Conservation (phyloP, 2,113 vertebrate species). For the Halichoeres trimaculatus region DNA sequence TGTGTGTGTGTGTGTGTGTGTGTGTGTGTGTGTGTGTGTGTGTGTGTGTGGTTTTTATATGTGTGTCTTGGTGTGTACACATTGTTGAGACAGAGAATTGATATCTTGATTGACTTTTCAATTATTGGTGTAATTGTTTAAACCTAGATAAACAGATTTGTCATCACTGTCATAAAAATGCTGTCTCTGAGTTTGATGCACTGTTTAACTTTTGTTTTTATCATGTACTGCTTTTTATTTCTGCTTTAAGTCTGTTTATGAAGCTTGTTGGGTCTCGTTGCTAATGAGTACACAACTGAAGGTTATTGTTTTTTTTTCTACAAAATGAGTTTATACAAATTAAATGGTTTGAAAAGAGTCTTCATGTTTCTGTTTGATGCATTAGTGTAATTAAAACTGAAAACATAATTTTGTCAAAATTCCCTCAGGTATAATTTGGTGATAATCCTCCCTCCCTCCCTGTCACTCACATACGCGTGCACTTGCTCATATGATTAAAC, state of each 20-base stretch:
- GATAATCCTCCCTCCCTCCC: constrained; percentile 62
- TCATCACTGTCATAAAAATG: constrained; percentile 49
- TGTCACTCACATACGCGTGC: constrained; percentile 50
- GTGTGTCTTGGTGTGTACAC: constrained; percentile 1
- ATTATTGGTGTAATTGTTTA: constrained; percentile 38
- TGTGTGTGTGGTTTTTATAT: no score
- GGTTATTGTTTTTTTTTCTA: constrained; percentile 41
- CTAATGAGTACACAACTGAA: constrained; percentile 45
- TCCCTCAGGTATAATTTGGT: constrained; percentile 77
- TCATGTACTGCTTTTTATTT: constrained; percentile 33
- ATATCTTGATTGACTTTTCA: constrained; percentile 45
- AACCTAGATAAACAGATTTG: constrained; percentile 34
- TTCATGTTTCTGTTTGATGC: constrained; percentile 68
- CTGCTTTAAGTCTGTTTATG: constrained; percentile 36
- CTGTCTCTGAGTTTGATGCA: constrained; percentile 43
- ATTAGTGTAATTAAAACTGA: constrained; percentile 81
- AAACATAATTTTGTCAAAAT: constrained; percentile 75
- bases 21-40: constrained; percentile 20
- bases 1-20: constrained; percentile 19
- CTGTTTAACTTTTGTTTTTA: constrained; percentile 46
- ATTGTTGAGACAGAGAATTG: constrained; percentile 16
- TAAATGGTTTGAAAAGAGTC: constrained; percentile 71
- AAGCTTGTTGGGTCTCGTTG: constrained; percentile 39
- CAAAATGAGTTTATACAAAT: constrained; percentile 71
- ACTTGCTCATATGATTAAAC: constrained; percentile 57